Evolutionary conservation across 2,797 vertebrate species (phyloP), one percentile per base, ranked within the genome.

Genomic region (Knipowitschia caucasica): DNA sequence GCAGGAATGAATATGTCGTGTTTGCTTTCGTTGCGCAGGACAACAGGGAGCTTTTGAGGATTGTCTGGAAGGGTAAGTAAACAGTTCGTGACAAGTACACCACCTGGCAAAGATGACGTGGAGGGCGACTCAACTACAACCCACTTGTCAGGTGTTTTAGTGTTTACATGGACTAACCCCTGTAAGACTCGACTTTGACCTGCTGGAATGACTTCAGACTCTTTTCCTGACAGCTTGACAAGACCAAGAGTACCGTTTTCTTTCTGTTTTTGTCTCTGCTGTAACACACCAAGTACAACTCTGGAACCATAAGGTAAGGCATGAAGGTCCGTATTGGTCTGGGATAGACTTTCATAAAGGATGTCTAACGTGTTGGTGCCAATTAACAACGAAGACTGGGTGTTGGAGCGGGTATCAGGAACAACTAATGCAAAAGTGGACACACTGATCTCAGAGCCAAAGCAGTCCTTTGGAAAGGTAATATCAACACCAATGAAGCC

Each of bases 391-490:
- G 31, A 33, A 12, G 31, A 33, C 31, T 33, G 31, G 11, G 14
- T 33, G 11, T 33, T 33, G 14, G 31, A 33, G 31, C 31, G 31
- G 7, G 31, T 33, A 12, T 33, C 31, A 10, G 31, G 31, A 33
- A 49, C 45, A 31, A 49, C 45, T 5, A 49, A 49, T 2, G 45
- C 45, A 31, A 31, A 14, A 4, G 45, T 27, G 1, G 23, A 18
- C 27, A 49, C 45, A 20, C 14, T 49, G 4, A 31, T 31, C 2
- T 49, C 27, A 49, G 45, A 30, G 15, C 45, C 27, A 49, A 50
- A 50, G 14, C 47, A 49, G 29, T 34, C 5, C 12, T 50, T 50
- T 1, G 46, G 46, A n/a, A 50, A 50, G 6, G 29, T 50, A 5
- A 50, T 23, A 5, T 23, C 18, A 6, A 50, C 29, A 5, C 14